A percentile compares a stretch with the other conserved stretches of the same genome.
Evolutionary conservation across 2,797 vertebrate species (phyloP).

Genomic region (Notolabrus celidotus): DNA sequence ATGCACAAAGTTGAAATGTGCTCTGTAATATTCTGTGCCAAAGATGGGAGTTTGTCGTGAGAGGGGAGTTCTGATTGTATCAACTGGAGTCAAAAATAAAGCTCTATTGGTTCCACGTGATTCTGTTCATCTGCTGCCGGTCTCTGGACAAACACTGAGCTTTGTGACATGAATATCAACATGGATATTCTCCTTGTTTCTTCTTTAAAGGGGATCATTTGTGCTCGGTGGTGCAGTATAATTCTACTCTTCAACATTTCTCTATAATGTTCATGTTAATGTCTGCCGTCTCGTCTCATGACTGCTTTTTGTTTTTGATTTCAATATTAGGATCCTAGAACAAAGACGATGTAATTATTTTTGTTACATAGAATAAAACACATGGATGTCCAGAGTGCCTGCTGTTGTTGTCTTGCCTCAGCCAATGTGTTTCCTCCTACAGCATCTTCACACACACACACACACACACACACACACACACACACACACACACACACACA

Average conservation of each 20-base stretch:
- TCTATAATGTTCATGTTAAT: conserved; percentile 75
- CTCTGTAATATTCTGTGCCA: conserved; percentile 48
- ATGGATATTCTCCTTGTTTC: conserved; percentile 25
- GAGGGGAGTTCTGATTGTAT: conserved; percentile 16
- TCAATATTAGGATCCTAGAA: conserved; percentile 76
- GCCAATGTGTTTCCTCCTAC: conserved; percentile 3
- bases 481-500: no score
- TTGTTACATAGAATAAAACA: conserved; percentile 90
- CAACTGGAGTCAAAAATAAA: conserved; percentile 23
- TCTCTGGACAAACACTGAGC: conserved; percentile 24
- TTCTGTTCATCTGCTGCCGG: conserved; percentile 20
- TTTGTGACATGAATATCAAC: conserved; percentile 45
- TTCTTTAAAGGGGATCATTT: conserved; percentile 65
- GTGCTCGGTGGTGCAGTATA: conserved; percentile 77
- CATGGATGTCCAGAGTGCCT: conserved; percentile 72
- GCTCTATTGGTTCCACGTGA: conserved; percentile 33
- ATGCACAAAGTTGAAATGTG: not conserved
- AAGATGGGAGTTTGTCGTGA: conserved; percentile 39
- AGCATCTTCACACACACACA: conserved; percentile 3
- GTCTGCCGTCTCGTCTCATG: conserved; percentile 67
- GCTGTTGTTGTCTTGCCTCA: conserved; percentile 19
- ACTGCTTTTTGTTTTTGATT: conserved; percentile 56
- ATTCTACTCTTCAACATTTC: conserved; percentile 66
- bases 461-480: conserved; percentile 4
- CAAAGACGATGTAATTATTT: conserved; percentile 87